Evolutionary conservation across 2,888 invertebrate genomes (phyloP), one percentile per base, ranked within the genome.

Genomic region (Eugnorisma glareosa): DNA sequence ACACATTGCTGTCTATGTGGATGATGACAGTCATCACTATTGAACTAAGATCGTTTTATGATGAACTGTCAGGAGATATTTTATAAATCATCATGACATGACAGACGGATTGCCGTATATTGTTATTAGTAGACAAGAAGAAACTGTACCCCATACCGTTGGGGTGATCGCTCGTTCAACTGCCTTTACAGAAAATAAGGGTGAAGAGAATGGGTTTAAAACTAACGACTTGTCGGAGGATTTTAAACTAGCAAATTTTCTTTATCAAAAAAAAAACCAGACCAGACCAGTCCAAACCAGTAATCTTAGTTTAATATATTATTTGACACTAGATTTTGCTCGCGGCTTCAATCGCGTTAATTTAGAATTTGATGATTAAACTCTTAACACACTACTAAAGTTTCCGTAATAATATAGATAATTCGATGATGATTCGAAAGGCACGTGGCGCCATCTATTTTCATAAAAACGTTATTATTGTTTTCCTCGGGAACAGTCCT

Each of bases 1-100:
- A 51, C 15, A 69, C 45, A 48, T 82, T 75, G 31, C 43, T 31
- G 18, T 61, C 24, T 61, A 21, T 21, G 31, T 59, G 35, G 21
- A 59, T 61, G 35, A 15, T 5, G n/a, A n/a, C 21, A 48, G 21
- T 48, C 7, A 8, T 8, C 54, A 6, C n/a, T n/a, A 54, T 28
- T 57, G 24, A 57, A 57, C 28, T 28, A 57, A 28, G 2, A 63
- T 18, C 24, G 7, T 28, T 59, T 48, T 37, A 5, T 18, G 48
- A 79, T 77, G 3, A 61, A 61, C 40, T 4, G 15, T 31, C 28
- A 74, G 18, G 18, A 24, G 28, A n/a, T n/a, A 15, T 37, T 37
- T n/a, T n/a, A n/a, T n/a, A n/a, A n/a, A 31, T 31, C 11, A 28
- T 54, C 28, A 28, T 45, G 1, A 24, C 28, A 37, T 66, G 28